Evolutionary conservation across 2,113 vertebrate species (phyloP), one percentile per base, ranked within the genome.

Genomic region (Oreochromis tanganicae): DNA sequence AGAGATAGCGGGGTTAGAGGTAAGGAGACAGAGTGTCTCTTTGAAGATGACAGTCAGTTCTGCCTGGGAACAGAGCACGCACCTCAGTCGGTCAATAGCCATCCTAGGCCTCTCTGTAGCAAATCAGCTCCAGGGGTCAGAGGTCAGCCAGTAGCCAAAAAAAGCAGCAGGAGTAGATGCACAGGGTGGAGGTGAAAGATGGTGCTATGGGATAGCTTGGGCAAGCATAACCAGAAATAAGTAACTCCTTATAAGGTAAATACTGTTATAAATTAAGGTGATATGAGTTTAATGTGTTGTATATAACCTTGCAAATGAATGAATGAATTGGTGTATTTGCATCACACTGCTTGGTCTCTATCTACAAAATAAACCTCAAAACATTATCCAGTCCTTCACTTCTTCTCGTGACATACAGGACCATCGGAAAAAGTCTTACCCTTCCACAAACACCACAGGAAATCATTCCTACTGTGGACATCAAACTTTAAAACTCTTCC

Each of bases 41-140:
- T 93, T 92, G 91, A 93, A 88, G 92, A 85, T 43, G 87, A 43
- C 46, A 3, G 59, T 73, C 57, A 48, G 24, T 34, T 88, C 87
- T 86, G 90, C 85, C 88, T 61, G 80, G 73, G 73, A 92, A 90
- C 90, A 89, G 92, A 91, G 86, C 89, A 86, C 81, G 85, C 85
- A 79, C 83, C n/a, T 55, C 83, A 38, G 79, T 38, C 66, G 7
- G 81, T 79, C 81, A 29, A 85, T 87, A 81, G 80, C 84, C 81
- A 80, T 88, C 91, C 59, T 85, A 57, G 5, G 63, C 84, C 48
- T 83, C 88, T 83, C 88, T 36, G 81, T 14, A n/a, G 85, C 88
- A 46, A 46, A 66, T 86, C 75, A 85, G 87, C 89, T 56, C 12
- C 68, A 19, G 14, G 21, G 88, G 89, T 92, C 87, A 89, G 68